phyloP scores from a whole-genome alignment of 2,113 vertebrate genomes.

The Mobula birostris region DNA sequence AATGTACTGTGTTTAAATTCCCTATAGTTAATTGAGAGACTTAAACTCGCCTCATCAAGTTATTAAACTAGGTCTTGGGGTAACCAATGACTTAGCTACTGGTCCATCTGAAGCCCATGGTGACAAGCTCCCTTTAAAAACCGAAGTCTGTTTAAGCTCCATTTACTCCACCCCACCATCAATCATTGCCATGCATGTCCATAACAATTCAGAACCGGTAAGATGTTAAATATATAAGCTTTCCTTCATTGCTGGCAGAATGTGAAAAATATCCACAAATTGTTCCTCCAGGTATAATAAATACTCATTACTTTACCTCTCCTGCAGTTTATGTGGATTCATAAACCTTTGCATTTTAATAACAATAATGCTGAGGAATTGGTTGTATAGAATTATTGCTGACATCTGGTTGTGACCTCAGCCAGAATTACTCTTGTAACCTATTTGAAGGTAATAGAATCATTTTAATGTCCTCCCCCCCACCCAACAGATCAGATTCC shows the following conservation, averaged over 20 bases:
- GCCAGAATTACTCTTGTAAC: conserved; percentile 24
- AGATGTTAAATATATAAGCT: conserved; percentile 26
- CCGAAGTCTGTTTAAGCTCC: not conserved
- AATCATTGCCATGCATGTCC: not conserved
- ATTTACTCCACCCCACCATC: not conserved
- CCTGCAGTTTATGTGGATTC: conserved; percentile 21
- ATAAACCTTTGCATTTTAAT: conserved; percentile 38
- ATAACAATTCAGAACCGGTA: not conserved
- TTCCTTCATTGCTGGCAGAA: not conserved
- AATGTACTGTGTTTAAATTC: too few species aligned
- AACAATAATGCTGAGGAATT: conserved; percentile 23
- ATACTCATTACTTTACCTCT: conserved; percentile 34
- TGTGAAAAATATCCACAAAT: conserved; percentile 22
- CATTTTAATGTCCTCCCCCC: not conserved
- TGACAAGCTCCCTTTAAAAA: not conserved
- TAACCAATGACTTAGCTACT: too few species aligned
- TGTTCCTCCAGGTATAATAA: conserved; percentile 32
- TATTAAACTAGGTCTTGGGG: too few species aligned
- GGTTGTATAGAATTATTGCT: conserved; percentile 13
- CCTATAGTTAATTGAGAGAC: too few species aligned
- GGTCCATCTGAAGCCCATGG: too few species aligned
- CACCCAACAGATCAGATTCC: not conserved
- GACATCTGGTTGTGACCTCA: conserved; percentile 17
- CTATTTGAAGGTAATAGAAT: conserved; percentile 22
- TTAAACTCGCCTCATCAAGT: too few species aligned